Conservation (phyloP, 2,113 vertebrate genomes). For the Equus przewalskii region DNA sequence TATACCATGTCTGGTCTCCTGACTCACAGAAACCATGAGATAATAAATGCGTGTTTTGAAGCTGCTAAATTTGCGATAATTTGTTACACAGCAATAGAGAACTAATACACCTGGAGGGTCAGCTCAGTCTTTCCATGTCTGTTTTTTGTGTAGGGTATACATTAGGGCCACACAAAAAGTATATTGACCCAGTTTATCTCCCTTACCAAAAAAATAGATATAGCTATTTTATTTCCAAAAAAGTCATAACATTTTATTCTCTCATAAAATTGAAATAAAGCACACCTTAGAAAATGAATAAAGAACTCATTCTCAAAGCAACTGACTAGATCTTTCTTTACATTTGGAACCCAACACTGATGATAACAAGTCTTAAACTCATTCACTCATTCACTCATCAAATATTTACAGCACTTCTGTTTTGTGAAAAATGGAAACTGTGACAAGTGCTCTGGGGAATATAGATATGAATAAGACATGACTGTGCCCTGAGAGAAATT, state of each 20-base stretch:
- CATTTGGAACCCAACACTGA: not conserved
- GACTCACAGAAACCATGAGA: not conserved
- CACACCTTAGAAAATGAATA: not conserved
- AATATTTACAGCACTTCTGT: slow-evolving; percentile 19
- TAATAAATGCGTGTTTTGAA: not conserved
- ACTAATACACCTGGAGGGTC: not conserved
- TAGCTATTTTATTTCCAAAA: not conserved
- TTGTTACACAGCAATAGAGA: not conserved
- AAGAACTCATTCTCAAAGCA: not conserved
- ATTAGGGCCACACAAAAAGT: not conserved
- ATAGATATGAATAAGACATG: slow-evolving; percentile 15
- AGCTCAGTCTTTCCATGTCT: not conserved
- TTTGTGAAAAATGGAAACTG: not conserved
- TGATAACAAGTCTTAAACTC: slow-evolving; percentile 3
- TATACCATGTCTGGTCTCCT: not conserved
- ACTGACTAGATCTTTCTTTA: not conserved
- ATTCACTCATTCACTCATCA: slow-evolving; percentile 13
- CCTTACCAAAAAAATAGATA: not conserved
- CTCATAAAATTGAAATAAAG: slow-evolving; percentile 45
- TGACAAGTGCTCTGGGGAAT: not conserved
- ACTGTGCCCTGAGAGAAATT: not conserved
- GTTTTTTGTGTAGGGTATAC: not conserved
- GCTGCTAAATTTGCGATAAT: not conserved
- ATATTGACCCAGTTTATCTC: not conserved
- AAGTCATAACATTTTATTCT: not conserved